Conservation (phyloP, 2,113 vertebrate species). For the Lepisosteus oculatus region DNA sequence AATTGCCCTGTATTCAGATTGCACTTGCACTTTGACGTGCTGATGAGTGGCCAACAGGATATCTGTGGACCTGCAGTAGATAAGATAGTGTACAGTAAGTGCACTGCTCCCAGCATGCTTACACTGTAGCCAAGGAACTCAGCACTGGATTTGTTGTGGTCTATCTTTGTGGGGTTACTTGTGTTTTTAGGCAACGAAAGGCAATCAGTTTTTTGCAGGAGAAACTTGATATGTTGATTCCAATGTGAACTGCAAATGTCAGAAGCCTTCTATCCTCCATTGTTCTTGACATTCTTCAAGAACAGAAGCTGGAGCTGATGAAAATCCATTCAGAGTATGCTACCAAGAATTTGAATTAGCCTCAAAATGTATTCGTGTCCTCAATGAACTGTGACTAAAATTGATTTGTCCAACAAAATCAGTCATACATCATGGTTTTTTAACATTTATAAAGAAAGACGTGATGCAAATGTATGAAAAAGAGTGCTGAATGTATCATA, state of each 20-base stretch:
- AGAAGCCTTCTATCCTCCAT: not conserved
- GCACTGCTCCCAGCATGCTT: not conserved
- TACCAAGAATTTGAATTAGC: too few relatives aligned
- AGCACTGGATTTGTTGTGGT: not conserved
- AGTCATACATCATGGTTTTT: too few relatives aligned
- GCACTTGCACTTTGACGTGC: not conserved
- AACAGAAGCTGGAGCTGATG: constrained; percentile 4
- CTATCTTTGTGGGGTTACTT: not conserved
- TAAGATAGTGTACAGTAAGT: constrained; percentile 13
- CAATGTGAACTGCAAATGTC: not conserved
- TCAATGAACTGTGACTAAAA: too few relatives aligned
- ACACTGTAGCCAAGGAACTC: not conserved
- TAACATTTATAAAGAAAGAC: too few relatives aligned
- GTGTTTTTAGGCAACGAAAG: not conserved
- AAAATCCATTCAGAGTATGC: not conserved
- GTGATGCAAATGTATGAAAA: too few relatives aligned
- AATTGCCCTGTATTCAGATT: not conserved
- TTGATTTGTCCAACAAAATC: too few relatives aligned
- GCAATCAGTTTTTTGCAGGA: not conserved
- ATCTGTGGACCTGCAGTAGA: not conserved
- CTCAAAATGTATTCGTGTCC: too few relatives aligned
- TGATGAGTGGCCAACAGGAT: not conserved
- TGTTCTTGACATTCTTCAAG: not conserved
- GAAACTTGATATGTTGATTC: not conserved
- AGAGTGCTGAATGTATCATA: too few relatives aligned